These are phyloP conservation scores for Ammodytes marinus DNA, from an alignment of 2,113 vertebrate species.

Conservation along the genomic window DNA sequence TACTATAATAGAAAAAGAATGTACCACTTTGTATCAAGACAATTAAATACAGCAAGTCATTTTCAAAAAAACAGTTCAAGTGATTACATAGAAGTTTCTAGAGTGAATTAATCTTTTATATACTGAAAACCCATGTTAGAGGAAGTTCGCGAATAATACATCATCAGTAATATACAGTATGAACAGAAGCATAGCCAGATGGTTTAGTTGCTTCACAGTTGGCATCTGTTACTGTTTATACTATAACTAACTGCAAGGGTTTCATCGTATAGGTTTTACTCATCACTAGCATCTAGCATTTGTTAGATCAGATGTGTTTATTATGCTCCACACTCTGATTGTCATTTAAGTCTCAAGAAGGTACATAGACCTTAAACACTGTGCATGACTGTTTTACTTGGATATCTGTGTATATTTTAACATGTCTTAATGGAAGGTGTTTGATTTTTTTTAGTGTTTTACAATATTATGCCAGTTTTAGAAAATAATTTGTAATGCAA, in stretches of 20 bases:
- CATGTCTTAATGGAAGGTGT: not conserved
- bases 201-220: slow-evolving; percentile 52
- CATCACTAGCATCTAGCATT: slow-evolving; percentile 15
- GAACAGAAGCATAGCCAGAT: slow-evolving; percentile 49
- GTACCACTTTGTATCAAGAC: not conserved
- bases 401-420: not conserved
- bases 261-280: slow-evolving; percentile 40
- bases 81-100: not conserved
- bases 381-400: not conserved
- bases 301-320: slow-evolving; percentile 32
- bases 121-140: not conserved
- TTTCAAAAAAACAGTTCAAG: not conserved
- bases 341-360: not conserved
- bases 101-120: not conserved
- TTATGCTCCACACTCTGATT: not conserved
- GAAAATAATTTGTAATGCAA: not conserved
- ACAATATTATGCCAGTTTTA: not conserved
- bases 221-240: slow-evolving; percentile 40
- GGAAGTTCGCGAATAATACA: slow-evolving; percentile 15
- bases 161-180: slow-evolving; percentile 31
- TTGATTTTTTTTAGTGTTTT: not conserved
- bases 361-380: not conserved
- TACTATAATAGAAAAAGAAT: not conserved
- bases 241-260: slow-evolving; percentile 31
- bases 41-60: not conserved